Evolutionary conservation across 2,113 vertebrate genomes (phyloP).

Genomic region (Anthoscopus minutus): DNA sequence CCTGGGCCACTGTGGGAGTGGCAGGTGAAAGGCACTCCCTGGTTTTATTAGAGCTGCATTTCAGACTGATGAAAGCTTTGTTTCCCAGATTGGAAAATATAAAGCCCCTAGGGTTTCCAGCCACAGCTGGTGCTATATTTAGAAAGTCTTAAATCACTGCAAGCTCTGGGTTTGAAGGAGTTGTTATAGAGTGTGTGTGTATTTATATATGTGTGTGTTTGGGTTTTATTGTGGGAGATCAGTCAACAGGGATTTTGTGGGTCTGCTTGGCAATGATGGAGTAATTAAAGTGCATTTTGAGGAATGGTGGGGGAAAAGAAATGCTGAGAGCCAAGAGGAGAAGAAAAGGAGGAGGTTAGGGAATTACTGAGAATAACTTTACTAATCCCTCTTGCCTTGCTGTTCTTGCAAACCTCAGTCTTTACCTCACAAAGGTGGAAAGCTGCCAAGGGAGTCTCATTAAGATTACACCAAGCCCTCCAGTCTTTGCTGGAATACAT

Average conservation of each 20-base stretch:
- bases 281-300: constrained; percentile 31
- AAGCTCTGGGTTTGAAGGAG: constrained; percentile 4
- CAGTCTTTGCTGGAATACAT: not conserved
- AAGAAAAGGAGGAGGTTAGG: constrained; percentile 15
- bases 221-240: constrained; percentile 8
- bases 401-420: not conserved
- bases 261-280: constrained; percentile 43
- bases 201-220: not conserved
- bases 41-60: not conserved
- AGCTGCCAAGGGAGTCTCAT: not conserved
- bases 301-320: not conserved
- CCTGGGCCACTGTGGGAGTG: not conserved
- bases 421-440: constrained; percentile 35
- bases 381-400: not conserved
- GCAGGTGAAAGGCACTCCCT: not conserved
- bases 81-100: constrained; percentile 40
- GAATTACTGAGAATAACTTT: not conserved
- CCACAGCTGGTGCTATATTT: constrained; percentile 62
- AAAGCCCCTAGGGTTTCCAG: constrained; percentile 37
- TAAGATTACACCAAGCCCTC: not conserved
- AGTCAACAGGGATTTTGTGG: constrained; percentile 23
- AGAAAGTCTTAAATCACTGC: constrained; percentile 34
- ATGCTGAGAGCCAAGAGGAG: not conserved
- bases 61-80: constrained; percentile 59
- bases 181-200: constrained; percentile 5